Evolutionary conservation across 2,797 vertebrate species (phyloP), one percentile per base, ranked within the genome.

Genomic region (Percopsis omiscomaycus): DNA sequence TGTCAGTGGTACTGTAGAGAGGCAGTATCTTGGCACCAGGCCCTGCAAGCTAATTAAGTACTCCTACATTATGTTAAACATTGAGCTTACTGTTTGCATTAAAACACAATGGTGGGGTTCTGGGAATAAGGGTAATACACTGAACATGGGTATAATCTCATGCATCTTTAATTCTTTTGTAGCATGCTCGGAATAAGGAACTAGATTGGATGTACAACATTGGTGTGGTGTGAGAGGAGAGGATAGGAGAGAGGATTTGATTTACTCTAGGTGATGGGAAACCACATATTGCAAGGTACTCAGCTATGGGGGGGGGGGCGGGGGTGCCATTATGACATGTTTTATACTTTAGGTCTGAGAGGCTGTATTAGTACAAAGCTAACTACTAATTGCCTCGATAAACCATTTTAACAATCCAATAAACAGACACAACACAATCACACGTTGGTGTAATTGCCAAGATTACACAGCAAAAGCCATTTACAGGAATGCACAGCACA

Each of bases 161-260:
- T 89, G 71, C 84, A 87, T 84, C 79, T 88, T 89, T 86, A 84
- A 86, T 86, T 78, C 73, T 72, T 75, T 78, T 81, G 73, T 75
- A 74, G 67, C 50, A 45, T 54, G 68, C 71, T 63, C 66, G 55
- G 73, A 51, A 73, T 55, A 58, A 80, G 66, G 67, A 70, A 83
- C 80, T 57, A 54, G 69, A 78, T 69, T 79, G 71, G 49, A 77
- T 68, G 77, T 72, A 57, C 52, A 75, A 57, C 69, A 61, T 15
- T 53, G 59, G 64, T 37, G 44, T 27, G 16, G 32, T 14, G 45
- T 14, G 46, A 27, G 11, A 59, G 27, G 27, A 22, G 12, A 59
- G 50, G 62, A 66, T 53, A 37, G 14, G 22, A 30, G 58, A 47
- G 56, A 15, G n/a, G 11, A 14, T 37, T 37, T 37, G 4, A 37